Evolutionary conservation across 2,888 invertebrate genomes (phyloP), one percentile per base, ranked within the genome.

Genomic region (Limnephilus rhombicus): DNA sequence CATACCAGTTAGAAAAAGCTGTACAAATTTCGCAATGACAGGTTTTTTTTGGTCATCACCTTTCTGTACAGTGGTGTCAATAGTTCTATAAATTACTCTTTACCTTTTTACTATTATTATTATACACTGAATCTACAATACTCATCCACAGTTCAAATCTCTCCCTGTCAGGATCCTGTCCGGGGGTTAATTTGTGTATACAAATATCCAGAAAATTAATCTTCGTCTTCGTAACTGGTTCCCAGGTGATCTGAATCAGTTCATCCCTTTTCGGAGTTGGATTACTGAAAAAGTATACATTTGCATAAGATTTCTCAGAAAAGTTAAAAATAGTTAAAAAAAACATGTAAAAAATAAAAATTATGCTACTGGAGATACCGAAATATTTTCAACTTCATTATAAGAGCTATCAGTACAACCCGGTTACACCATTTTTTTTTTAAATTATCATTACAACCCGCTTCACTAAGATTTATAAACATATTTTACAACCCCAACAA

Each of bases 191-290:
- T 29, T 89, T 82, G 13, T 68, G 80, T 18, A 29, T n/a, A 34
- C 85, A 82, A 11, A 93, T 93, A n/a, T 93, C 91, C 37, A 93
- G 53, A 37, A 53, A 93, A 90, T 93, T 92, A 15, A 89, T n/a
- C 29, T 86, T 80, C 2, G 49, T 90, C 90, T 80, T 45, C 15
- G 90, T 92, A 11, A 91, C 80, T 13, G 93, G 92, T 31, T 93
- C 85, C 93, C 93, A 93, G 41, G 87, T 15, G 29, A 93, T 87
- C 15, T 82, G 45, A 13, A 92, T 85, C 15, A 91, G 45, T 12
- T 93, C 86, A 31, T 93, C 93, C 4, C 15, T 80, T 7, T 34
- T 29, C 34, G 93, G 93, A 83, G 93, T 93, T 9, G 93, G 93
- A 92, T 93, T 93, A 37, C 93, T 93, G 82, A 81, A 90, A 92